These are phyloP conservation scores for Branchinecta lynchi DNA, from an alignment of 1,140 invertebrate genomes.

Conservation along the genomic window DNA sequence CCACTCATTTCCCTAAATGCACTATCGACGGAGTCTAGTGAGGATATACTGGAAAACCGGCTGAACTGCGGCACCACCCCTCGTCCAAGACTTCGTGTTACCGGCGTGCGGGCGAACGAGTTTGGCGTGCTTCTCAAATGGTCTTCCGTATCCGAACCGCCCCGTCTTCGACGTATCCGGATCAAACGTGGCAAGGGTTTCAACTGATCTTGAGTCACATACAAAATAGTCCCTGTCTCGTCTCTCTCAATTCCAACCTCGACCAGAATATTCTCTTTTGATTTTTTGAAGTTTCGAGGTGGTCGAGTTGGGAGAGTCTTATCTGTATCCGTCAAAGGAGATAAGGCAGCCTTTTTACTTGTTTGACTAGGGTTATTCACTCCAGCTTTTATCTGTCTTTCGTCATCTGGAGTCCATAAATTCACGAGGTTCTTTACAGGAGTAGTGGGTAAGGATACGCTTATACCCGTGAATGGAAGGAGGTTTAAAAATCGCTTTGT, in stretches of 20 bases:
- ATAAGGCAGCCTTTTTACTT: not conserved
- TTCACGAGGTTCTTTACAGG: not conserved
- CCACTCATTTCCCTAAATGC: not conserved
- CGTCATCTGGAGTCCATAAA: not conserved
- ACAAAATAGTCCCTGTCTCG: not conserved
- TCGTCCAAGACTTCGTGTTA: constrained; percentile 17
- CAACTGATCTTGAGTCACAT: not conserved
- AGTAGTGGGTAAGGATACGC: not conserved
- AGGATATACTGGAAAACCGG: not conserved
- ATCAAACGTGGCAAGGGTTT: not conserved
- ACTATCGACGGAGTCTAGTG: constrained; percentile 11
- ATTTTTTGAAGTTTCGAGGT: not conserved
- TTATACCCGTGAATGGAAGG: constrained; percentile 7
- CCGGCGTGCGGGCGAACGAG: not conserved
- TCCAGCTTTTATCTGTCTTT: not conserved
- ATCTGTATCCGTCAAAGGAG: not conserved
- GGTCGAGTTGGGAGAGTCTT: not conserved
- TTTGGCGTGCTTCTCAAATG: not conserved
- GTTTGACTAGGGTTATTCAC: not conserved
- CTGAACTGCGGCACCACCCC: constrained; percentile 16
- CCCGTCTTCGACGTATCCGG: not conserved
- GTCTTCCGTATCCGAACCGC: not conserved
- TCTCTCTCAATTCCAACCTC: not conserved
- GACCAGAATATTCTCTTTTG: not conserved
- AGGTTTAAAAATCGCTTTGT: no score